phyloP scores from a whole-genome alignment of 2,113 vertebrate genomes.

The Propithecus coquereli region DNA sequence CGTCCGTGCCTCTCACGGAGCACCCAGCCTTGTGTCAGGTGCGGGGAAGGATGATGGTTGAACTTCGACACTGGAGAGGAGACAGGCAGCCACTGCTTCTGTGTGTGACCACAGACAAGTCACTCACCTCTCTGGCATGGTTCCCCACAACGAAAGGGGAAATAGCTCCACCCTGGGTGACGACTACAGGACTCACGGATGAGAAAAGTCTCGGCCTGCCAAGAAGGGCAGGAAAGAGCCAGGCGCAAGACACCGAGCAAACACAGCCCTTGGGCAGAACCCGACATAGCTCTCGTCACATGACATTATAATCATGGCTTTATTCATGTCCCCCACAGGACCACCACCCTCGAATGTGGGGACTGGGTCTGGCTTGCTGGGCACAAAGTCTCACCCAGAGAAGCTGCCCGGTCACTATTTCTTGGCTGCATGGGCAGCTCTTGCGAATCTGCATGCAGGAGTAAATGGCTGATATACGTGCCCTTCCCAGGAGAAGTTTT shows the following conservation, averaged over 20 bases:
- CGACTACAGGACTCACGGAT: neutral
- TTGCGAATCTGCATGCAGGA: neutral
- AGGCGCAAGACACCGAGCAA: neutral
- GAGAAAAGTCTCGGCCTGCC: neutral
- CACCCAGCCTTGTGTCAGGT: neutral
- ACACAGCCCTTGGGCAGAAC: neutral
- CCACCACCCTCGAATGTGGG: neutral
- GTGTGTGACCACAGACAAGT: neutral
- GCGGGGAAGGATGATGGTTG: neutral
- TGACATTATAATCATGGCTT: neutral
- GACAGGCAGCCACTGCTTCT: neutral
- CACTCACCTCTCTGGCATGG: neutral
- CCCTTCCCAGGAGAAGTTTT: neutral
- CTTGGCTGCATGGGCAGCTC: neutral
- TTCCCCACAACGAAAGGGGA: neutral
- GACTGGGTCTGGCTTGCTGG: neutral
- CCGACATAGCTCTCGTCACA: neutral
- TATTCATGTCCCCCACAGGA: neutral
- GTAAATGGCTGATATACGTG: accelerated
- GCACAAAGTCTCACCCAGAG: neutral
- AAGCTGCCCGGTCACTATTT: neutral
- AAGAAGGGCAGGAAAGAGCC: neutral
- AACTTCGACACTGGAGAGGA: neutral
- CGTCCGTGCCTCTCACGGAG: neutral
- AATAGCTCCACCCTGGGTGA: neutral